Evolutionary conservation across 2,888 invertebrate genomes (phyloP).

Genomic region (Tolmerus cingulatus): DNA sequence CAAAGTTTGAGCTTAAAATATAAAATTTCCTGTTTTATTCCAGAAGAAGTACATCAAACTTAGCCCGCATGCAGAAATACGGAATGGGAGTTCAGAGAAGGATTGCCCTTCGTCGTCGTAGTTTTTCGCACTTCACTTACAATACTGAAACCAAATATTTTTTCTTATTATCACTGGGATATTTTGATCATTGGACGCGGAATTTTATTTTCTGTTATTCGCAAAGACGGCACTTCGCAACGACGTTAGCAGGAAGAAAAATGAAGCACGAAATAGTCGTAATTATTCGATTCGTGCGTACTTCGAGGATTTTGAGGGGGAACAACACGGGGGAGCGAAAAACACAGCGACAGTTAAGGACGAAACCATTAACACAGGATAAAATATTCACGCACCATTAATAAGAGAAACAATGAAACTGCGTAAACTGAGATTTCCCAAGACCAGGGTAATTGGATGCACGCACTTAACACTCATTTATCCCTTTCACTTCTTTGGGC

Average conservation of each 20-base stretch:
- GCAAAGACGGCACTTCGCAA: neutral
- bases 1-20: neutral
- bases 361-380: constrained; percentile 18
- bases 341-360: constrained; percentile 7
- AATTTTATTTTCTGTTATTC: neutral
- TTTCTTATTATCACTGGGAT: constrained; percentile 1
- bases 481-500: neutral
- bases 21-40: neutral
- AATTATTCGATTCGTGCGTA: neutral
- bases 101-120: neutral
- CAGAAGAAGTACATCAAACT: neutral
- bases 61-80: neutral
- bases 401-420: neutral
- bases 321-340: neutral
- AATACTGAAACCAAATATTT: constrained; percentile 22
- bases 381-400: constrained; percentile 40
- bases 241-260: neutral
- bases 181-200: neutral
- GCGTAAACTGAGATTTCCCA: neutral
- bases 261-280: neutral
- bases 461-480: neutral
- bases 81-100: neutral
- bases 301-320: neutral
- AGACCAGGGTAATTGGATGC: neutral
- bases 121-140: neutral